Percentiles rank a stretch among this genome's conserved stretches.
Evolutionary conservation across 1,140 invertebrate species (phyloP).

Genomic region (Scaptomyza montana): DNA sequence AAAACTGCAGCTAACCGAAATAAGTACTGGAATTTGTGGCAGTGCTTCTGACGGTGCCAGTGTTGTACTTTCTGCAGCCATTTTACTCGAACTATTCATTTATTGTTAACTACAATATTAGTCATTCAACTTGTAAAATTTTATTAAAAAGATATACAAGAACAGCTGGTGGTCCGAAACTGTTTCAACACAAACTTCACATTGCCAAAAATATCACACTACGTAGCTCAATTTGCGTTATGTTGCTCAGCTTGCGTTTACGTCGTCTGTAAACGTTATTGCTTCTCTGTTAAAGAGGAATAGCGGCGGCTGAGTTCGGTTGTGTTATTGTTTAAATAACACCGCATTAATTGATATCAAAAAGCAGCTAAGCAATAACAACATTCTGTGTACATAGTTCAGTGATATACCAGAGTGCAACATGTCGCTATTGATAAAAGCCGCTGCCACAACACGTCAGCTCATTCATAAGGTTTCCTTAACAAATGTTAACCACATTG

Average conservation of each 20-base stretch:
- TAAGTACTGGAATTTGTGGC: constrained; percentile 61
- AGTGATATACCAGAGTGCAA: constrained; percentile 33
- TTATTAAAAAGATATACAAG: constrained; percentile 27
- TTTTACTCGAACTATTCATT: constrained; percentile 50
- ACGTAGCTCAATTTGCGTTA: constrained; percentile 5
- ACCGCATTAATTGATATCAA: constrained; percentile 28
- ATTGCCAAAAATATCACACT: not conserved
- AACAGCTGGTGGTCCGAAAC: constrained; percentile 39
- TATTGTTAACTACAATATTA: constrained; percentile 34
- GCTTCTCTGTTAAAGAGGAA: constrained; percentile 25
- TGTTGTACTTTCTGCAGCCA: constrained; percentile 17
- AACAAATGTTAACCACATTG: constrained; percentile 46
- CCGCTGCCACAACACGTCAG: constrained; percentile 44
- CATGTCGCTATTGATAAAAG: constrained; percentile 65
- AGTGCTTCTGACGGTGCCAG: constrained; percentile 51
- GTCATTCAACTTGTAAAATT: constrained; percentile 33
- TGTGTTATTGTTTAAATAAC: constrained; percentile 50
- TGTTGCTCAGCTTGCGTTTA: constrained; percentile 3
- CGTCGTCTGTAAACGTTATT: not conserved
- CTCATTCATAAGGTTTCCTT: constrained; percentile 74
- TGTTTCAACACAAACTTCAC: not conserved
- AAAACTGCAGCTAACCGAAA: constrained; percentile 87
- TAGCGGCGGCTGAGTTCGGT: constrained; percentile 45
- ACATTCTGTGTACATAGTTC: constrained; percentile 18
- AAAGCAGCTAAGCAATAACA: constrained; percentile 18